Evolutionary conservation across 2,888 invertebrate genomes (phyloP).

Genomic region (Oasisia sp.): DNA sequence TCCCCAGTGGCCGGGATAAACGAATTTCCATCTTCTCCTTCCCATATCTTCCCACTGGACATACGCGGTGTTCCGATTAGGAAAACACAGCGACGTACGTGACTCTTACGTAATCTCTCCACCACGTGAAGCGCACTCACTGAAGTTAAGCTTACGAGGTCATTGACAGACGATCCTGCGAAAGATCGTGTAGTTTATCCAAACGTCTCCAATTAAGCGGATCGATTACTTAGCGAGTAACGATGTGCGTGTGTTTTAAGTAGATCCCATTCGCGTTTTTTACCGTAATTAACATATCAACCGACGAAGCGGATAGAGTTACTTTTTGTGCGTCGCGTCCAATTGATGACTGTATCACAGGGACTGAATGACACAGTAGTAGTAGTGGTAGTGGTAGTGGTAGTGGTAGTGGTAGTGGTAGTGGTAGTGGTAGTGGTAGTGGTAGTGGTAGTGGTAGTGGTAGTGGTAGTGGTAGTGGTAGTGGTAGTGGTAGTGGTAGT

Average conservation of each 20-base stretch:
- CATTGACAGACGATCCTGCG: neutral
- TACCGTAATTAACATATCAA: neutral
- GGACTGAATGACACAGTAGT: no score
- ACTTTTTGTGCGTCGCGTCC: neutral
- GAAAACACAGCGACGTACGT: neutral
- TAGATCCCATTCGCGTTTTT: neutral
- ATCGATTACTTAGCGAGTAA: neutral
- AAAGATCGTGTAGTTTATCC: neutral
- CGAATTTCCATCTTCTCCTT: neutral
- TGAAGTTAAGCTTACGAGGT: neutral
- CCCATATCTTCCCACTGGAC: neutral
- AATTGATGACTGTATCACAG: neutral
- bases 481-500: no score
- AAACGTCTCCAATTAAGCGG: neutral
- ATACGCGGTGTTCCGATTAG: neutral
- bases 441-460: no score
- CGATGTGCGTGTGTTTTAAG: neutral
- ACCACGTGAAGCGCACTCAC: neutral
- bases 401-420: no score
- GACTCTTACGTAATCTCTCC: neutral
- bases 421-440: no score
- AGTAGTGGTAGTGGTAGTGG: no score
- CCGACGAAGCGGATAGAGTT: neutral
- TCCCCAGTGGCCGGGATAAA: neutral
- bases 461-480: no score